Percentiles rank a stretch among this genome's conserved stretches.
Evolutionary conservation across 2,888 invertebrate species (phyloP).

Genomic region (Mechanitis messenoides): DNA sequence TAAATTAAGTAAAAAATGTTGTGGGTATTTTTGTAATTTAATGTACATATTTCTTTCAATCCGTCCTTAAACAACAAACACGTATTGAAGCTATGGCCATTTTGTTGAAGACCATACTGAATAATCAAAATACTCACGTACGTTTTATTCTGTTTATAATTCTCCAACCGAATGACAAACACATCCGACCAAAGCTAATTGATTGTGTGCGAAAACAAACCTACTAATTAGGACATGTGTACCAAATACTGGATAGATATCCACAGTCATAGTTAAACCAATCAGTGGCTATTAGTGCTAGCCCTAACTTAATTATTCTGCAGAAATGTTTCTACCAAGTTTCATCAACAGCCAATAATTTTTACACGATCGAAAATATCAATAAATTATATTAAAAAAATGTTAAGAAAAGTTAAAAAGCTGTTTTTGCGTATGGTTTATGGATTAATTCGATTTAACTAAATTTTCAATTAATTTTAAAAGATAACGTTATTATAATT

Average conservation of each 20-base stretch:
- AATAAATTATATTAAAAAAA: too few species aligned
- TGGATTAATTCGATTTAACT: too few species aligned
- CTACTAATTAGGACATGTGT: constrained; percentile 20
- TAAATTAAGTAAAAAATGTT: too few species aligned
- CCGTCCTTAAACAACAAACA: too few species aligned
- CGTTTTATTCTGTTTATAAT: constrained; percentile 2
- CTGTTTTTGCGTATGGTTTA: too few species aligned
- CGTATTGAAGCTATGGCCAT: too few species aligned
- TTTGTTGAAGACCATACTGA: too few species aligned
- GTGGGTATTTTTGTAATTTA: too few species aligned
- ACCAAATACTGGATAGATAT: constrained; percentile 1
- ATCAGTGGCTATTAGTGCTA: background rate
- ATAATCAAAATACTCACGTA: background rate
- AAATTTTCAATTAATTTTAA: background rate
- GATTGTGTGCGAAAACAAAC: constrained; percentile 19
- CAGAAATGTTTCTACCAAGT: background rate
- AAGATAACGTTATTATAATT: constrained; percentile 1
- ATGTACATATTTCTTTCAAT: too few species aligned
- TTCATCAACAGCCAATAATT: background rate
- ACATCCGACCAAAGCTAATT: constrained; percentile 18
- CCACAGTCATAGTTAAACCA: background rate
- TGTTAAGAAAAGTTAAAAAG: too few species aligned
- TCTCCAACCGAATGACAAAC: constrained; percentile 14
- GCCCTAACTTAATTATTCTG: background rate
- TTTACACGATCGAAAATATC: background rate